These are phyloP conservation scores for Patella vulgata DNA, from an alignment of 1,140 invertebrate species.

Conservation along the genomic window DNA sequence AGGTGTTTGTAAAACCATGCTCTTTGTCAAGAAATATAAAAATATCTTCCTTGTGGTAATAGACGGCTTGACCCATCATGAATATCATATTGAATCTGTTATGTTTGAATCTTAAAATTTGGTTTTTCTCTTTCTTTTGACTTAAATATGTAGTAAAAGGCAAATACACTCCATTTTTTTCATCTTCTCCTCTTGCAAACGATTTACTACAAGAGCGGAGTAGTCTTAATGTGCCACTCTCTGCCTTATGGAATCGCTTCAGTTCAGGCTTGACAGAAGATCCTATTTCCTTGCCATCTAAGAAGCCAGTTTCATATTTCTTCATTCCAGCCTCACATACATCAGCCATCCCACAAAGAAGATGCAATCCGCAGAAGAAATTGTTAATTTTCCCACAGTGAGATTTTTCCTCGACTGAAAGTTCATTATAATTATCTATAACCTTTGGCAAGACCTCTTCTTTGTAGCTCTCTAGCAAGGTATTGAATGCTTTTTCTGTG, in stretches of 20 bases:
- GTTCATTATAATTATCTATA: neutral
- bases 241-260: too few relatives aligned
- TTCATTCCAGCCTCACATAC: neutral
- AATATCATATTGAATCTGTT: conserved; percentile 18
- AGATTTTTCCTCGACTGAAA: neutral
- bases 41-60: too few relatives aligned
- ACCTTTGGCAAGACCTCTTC: neutral
- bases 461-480: neutral
- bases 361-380: conserved; percentile 18
- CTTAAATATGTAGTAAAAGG: too few relatives aligned
- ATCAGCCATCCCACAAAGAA: conserved; percentile 12
- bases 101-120: neutral
- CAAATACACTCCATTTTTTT: too few relatives aligned
- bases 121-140: neutral
- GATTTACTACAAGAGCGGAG: conserved; percentile 1
- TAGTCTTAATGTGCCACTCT: conserved; percentile 1
- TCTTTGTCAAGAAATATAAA: too few relatives aligned
- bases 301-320: neutral
- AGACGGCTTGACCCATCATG: conserved; percentile 4
- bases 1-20: too few relatives aligned
- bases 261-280: neutral
- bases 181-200: conserved; percentile 15
- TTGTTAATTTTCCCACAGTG: conserved; percentile 1
- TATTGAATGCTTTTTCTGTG: neutral
- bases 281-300: neutral